Evolutionary conservation across 2,797 vertebrate genomes (phyloP).

Genomic region (Rousettus madagascariensis): DNA sequence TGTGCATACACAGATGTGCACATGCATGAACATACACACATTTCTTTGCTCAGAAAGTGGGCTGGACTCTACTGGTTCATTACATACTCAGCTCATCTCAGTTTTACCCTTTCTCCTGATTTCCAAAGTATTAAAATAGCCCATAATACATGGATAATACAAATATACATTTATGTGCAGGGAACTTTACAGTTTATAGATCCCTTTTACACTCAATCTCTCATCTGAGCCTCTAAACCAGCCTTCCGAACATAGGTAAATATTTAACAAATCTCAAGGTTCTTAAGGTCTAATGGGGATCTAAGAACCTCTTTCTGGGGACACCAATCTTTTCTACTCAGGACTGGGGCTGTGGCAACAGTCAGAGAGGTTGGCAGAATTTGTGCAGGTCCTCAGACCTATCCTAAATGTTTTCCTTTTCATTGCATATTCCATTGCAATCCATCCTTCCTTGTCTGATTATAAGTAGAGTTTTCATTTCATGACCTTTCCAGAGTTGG

Average conservation of each 20-base stretch:
- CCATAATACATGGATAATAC: not conserved
- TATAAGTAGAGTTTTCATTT: not conserved
- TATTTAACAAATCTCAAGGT: not conserved
- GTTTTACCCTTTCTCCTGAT: not conserved
- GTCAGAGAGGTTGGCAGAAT: not conserved
- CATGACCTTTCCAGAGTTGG: not conserved
- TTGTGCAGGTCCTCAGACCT: not conserved
- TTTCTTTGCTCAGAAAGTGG: not conserved
- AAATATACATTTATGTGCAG: not conserved
- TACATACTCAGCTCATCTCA: not conserved
- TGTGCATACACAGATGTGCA: not conserved
- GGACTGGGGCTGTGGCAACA: not conserved
- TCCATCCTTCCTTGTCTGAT: not conserved
- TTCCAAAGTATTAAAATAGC: not conserved
- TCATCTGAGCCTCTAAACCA: not conserved
- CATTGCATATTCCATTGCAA: not conserved
- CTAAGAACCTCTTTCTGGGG: not conserved
- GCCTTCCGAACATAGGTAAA: not conserved
- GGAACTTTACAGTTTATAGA: not conserved
- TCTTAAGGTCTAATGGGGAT: not conserved
- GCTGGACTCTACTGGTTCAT: not conserved
- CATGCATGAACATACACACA: accelerated
- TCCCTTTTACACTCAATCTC: not conserved
- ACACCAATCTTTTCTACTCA: not conserved
- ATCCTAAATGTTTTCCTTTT: not conserved